Evolutionary conservation across 1,140 invertebrate species (phyloP).

Genomic region (Drosophila tristis): DNA sequence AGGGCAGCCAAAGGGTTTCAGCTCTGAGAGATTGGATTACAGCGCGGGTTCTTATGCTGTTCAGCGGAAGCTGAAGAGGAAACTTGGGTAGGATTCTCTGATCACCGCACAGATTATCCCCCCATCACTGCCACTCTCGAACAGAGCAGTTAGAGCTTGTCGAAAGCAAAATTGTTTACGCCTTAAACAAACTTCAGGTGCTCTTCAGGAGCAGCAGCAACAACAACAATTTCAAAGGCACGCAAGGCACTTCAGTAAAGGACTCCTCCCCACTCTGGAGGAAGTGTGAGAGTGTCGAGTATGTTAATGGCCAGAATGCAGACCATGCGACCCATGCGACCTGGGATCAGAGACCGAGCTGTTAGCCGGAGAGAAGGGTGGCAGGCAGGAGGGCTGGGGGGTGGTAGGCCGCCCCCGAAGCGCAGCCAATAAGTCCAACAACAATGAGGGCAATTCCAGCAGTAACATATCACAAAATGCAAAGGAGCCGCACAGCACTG

Average conservation of each 20-base stretch:
- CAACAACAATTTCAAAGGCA: constrained; percentile 66
- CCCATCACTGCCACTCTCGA: not conserved
- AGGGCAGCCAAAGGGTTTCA: constrained; percentile 15
- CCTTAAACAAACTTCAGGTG: constrained; percentile 45
- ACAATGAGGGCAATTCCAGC: constrained; percentile 65
- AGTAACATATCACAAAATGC: constrained; percentile 51
- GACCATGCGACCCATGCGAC: constrained; percentile 67
- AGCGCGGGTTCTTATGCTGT: not conserved
- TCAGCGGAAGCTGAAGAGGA: constrained; percentile 7
- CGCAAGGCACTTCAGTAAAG: constrained; percentile 39
- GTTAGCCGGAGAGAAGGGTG: not conserved
- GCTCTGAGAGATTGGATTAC: not conserved
- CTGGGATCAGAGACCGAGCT: constrained; percentile 4
- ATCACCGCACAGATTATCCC: not conserved
- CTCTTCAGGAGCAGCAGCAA: constrained; percentile 24
- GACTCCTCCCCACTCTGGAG: not conserved
- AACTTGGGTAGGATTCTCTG: constrained; percentile 2
- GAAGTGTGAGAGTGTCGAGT: constrained; percentile 66
- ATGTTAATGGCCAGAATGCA: constrained; percentile 70
- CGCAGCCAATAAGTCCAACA: constrained; percentile 64
- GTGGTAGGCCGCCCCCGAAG: constrained; percentile 45
- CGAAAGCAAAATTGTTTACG: constrained; percentile 58
- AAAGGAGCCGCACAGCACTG: constrained; percentile 5
- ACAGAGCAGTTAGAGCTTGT: constrained; percentile 2
- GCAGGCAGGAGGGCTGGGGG: constrained; percentile 2